phyloP scores from a whole-genome alignment of 2,888 invertebrate genomes.

The Ennomos quercinarius region DNA sequence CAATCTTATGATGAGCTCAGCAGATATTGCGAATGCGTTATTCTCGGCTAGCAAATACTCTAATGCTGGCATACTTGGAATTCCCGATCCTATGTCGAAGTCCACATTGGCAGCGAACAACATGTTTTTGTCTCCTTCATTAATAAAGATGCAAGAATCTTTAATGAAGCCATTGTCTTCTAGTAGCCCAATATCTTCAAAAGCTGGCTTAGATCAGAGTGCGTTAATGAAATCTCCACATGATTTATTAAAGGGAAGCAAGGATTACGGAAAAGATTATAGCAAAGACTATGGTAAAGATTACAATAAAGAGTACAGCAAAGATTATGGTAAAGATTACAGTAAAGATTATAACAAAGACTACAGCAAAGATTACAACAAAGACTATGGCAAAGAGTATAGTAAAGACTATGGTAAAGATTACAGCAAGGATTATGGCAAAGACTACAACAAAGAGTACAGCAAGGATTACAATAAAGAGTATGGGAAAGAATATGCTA shows the following conservation, averaged over 20 bases:
- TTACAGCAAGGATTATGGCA: constrained; percentile 21
- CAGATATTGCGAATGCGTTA: constrained; percentile 88
- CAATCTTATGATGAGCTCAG: constrained; percentile 86
- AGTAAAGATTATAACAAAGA: constrained; percentile 31
- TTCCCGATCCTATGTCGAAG: constrained; percentile 91
- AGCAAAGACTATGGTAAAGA: constrained; percentile 40
- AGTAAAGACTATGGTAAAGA: constrained; percentile 36
- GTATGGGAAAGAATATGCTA: constrained; percentile 34
- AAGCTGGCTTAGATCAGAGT: constrained; percentile 74
- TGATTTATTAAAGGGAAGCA: constrained; percentile 41
- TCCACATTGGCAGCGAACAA: constrained; percentile 91
- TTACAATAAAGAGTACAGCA: constrained; percentile 30
- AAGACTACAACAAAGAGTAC: constrained; percentile 34
- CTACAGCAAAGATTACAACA: constrained; percentile 37
- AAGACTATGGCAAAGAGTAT: constrained; percentile 37
- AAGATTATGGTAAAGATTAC: constrained; percentile 36
- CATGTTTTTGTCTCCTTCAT: constrained; percentile 90
- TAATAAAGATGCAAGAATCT: constrained; percentile 90
- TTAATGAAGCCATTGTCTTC: constrained; percentile 86
- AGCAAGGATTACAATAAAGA: constrained; percentile 38
- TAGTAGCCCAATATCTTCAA: constrained; percentile 82
- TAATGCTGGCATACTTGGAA: constrained; percentile 86
- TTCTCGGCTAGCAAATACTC: constrained; percentile 89
- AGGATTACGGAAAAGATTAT: constrained; percentile 38
- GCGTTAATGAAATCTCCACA: constrained; percentile 72